Evolutionary conservation across 2,113 vertebrate species (phyloP), one percentile per base, ranked within the genome.

Genomic region (Phasianus colchicus): DNA sequence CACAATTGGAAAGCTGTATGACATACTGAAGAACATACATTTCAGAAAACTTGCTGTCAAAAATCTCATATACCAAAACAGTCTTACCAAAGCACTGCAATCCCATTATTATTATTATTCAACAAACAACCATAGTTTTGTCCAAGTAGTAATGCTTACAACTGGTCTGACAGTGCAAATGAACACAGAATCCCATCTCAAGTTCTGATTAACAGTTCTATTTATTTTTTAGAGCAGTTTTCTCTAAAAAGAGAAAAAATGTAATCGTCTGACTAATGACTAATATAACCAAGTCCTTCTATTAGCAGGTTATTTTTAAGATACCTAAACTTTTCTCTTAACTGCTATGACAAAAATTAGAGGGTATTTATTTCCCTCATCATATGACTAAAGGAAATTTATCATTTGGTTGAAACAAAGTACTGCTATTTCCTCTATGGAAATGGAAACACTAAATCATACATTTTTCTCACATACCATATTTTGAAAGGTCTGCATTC

Each of bases 381-480:
- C 81, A 83, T 66, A 72, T 20, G 58, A 90, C 73, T 71, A n/a
- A 95, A 88, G 93, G 74, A 70, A 95, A 94, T 85, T 43, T 91
- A 92, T 96, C 64, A 86, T 89, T 93, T 92, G 61, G 27, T 81
- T 95, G 47, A 77, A 90, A 77, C 80, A 79, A 73, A 93, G 77
- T 79, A 67, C 85, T 95, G 86, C 87, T 93, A 75, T 95, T 97
- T 95, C 85, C 86, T 92, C 89, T 43, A 24, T 83, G 87, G 92
- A 93, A 96, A 95, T 91, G 82, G 92, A 94, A 96, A 94, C 84
- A 90, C 77, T 96, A 95, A 96, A 97, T 95, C 91, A 90, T 67
- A 90, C 69, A 73, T 96, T 96, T 90, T 91, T 93, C 88, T 93
- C 67, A 81, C 89, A 94, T 78, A 94, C 85, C 70, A 9, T 78